These are phyloP conservation scores for Nasonia vitripennis DNA, from an alignment of 1,140 invertebrate species.

Conservation along the genomic window DNA sequence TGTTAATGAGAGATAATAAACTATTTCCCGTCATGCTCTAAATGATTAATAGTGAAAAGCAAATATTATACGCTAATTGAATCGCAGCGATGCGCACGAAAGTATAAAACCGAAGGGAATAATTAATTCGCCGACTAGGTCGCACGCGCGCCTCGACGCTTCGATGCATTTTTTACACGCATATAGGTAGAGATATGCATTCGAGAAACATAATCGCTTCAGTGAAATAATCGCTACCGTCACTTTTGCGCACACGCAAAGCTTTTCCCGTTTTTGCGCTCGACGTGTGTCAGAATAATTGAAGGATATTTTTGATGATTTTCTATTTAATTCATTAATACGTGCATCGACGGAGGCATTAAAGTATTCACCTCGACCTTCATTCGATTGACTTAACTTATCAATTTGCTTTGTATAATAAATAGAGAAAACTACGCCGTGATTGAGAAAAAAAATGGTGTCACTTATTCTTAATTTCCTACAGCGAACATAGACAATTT, in stretches of 20 bases:
- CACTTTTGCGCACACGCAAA: background rate
- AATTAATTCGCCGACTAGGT: constrained; percentile 21
- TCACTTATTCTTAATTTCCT: too few species aligned
- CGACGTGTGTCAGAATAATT: background rate
- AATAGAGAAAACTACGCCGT: too few species aligned
- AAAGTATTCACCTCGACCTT: too few species aligned
- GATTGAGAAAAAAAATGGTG: too few species aligned
- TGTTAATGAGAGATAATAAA: background rate
- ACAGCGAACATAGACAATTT: background rate
- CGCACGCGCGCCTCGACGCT: constrained; percentile 3
- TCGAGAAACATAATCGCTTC: background rate
- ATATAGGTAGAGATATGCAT: background rate
- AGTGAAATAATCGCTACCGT: constrained; percentile 10
- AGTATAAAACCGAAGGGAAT: constrained; percentile 36
- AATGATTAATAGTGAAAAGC: constrained; percentile 1
- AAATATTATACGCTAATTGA: constrained; percentile 20
- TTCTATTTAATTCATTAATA: too few species aligned
- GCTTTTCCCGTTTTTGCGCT: background rate
- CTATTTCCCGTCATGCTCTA: background rate
- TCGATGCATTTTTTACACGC: background rate
- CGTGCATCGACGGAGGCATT: too few species aligned
- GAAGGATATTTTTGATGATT: too few species aligned
- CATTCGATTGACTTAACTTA: too few species aligned
- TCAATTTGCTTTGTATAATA: too few species aligned
- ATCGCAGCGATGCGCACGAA: background rate